These are phyloP conservation scores for Nibea coibor DNA, from an alignment of 2,113 vertebrate species.

Conservation along the genomic window DNA sequence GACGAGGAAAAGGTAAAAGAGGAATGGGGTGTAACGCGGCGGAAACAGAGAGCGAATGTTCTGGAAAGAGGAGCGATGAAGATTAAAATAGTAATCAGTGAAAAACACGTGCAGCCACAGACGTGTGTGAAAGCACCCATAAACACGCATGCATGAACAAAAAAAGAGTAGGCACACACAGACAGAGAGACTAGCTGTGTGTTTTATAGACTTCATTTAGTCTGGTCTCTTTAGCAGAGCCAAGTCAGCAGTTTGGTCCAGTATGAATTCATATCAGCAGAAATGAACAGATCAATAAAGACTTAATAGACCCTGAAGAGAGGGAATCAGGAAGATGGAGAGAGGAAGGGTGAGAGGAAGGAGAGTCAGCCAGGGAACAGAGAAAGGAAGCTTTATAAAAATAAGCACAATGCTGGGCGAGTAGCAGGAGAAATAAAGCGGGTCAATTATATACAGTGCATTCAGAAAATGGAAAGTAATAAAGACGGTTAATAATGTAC, in stretches of 20 bases:
- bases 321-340: slow-evolving; percentile 70
- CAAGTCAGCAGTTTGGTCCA: slow-evolving; percentile 83
- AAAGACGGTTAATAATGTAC: background rate
- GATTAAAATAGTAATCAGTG: slow-evolving; percentile 69
- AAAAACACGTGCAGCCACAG: slow-evolving; percentile 41
- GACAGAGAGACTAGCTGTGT: slow-evolving; percentile 51
- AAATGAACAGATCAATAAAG: slow-evolving; percentile 86
- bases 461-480: slow-evolving; percentile 20
- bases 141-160: slow-evolving; percentile 50
- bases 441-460: slow-evolving; percentile 9
- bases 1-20: slow-evolving; percentile 23
- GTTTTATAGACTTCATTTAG: slow-evolving; percentile 84
- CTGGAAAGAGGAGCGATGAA: slow-evolving; percentile 58
- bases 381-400: slow-evolving; percentile 36
- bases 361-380: slow-evolving; percentile 45
- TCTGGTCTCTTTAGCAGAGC: slow-evolving; percentile 79
- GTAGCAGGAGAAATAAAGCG: slow-evolving; percentile 26
- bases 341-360: slow-evolving; percentile 56
- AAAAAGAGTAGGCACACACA: slow-evolving; percentile 32
- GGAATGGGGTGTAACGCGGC: slow-evolving; percentile 31
- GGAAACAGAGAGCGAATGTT: slow-evolving; percentile 60
- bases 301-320: slow-evolving; percentile 84
- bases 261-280: slow-evolving; percentile 87
- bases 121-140: slow-evolving; percentile 24
- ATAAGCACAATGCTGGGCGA: slow-evolving; percentile 34